Conservation (phyloP, 2,888 invertebrate genomes). For the Apamea anceps region DNA sequence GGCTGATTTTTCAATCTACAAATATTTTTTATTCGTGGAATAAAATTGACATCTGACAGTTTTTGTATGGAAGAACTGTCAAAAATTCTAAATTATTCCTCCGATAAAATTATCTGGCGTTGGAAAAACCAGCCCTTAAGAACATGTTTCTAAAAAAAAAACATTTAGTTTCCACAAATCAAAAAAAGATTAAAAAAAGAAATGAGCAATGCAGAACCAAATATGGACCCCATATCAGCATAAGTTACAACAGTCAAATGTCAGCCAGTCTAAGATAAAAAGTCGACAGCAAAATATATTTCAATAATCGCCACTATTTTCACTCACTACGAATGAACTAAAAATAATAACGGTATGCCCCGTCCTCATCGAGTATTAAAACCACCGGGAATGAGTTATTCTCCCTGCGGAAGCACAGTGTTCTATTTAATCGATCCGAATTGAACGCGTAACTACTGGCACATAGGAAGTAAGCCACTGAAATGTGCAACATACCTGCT, state of each 20-base stretch:
- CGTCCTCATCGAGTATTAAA: constrained; percentile 26
- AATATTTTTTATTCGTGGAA: no score
- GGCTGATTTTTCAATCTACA: no score
- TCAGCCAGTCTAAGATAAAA: not conserved
- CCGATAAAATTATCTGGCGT: no score
- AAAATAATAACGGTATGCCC: not conserved
- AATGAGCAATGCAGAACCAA: not conserved
- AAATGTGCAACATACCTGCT: constrained; percentile 32
- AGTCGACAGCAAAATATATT: not conserved
- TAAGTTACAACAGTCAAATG: not conserved
- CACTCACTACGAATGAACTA: not conserved
- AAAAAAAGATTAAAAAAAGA: no score
- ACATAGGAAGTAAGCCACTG: constrained; percentile 7
- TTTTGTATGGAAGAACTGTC: no score
- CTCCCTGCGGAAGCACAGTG: not conserved
- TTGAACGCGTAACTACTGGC: constrained; percentile 13
- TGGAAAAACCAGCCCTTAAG: no score
- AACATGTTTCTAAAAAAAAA: not conserved
- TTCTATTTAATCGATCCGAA: constrained; percentile 3
- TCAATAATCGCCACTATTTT: not conserved
- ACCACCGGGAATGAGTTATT: not conserved
- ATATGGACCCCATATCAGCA: not conserved
- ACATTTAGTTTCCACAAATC: no score
- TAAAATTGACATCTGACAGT: no score
- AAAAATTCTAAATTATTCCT: no score